These are phyloP conservation scores for Harpegnathos saltator DNA, from an alignment of 1,140 invertebrate species.

Conservation along the genomic window DNA sequence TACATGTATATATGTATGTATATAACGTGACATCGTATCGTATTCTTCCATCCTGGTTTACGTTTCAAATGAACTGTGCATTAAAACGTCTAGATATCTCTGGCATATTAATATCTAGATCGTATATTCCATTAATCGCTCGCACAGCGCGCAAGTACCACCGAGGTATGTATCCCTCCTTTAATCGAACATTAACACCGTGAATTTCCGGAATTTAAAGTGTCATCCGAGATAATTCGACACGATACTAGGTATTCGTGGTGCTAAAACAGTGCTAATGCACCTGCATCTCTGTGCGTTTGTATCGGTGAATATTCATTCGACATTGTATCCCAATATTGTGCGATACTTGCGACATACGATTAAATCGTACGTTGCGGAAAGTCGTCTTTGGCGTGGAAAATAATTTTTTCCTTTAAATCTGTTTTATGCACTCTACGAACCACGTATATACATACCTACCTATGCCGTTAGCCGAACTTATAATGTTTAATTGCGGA, in stretches of 20 bases:
- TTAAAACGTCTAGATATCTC: slow-evolving; percentile 38
- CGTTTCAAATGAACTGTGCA: slow-evolving; percentile 30
- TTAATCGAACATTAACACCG: neutral
- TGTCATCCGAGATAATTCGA: neutral
- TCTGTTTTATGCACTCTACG: neutral
- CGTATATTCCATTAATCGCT: slow-evolving; percentile 46
- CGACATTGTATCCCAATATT: neutral
- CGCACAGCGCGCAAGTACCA: neutral
- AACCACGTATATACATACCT: neutral
- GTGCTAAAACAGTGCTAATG: neutral
- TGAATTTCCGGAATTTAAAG: neutral
- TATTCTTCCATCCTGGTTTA: slow-evolving; percentile 20
- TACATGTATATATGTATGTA: neutral
- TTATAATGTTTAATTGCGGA: slow-evolving; percentile 2
- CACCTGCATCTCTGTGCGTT: too few species aligned
- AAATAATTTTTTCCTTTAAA: slow-evolving; percentile 48
- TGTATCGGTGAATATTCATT: neutral
- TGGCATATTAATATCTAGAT: slow-evolving; percentile 36
- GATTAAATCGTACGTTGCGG: slow-evolving; percentile 10
- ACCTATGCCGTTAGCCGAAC: neutral
- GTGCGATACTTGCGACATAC: neutral
- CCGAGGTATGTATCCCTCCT: neutral
- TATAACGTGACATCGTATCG: neutral
- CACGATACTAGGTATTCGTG: neutral
- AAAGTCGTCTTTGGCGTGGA: slow-evolving; percentile 23